These are phyloP conservation scores for Drosophila anomalata DNA, from an alignment of 2,888 invertebrate genomes.

Conservation along the genomic window DNA sequence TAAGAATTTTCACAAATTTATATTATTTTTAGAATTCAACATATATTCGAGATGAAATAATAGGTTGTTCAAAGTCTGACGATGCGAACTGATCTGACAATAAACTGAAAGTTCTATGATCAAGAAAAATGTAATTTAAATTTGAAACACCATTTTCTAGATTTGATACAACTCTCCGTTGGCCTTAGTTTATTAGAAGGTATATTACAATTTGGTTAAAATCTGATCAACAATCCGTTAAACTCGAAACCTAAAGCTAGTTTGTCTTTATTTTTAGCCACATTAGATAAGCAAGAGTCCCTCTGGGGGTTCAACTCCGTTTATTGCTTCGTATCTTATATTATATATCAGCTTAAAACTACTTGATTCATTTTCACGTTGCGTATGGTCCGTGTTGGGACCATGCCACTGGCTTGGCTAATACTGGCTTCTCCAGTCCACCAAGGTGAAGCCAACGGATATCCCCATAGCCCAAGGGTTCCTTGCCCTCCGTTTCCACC, in stretches of 20 bases:
- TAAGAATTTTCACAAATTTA: neutral
- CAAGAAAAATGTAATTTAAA: neutral
- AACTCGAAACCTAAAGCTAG: conserved; percentile 28
- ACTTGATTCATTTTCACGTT: conserved; percentile 48
- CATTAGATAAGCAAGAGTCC: conserved; percentile 28
- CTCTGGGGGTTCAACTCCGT: conserved; percentile 8
- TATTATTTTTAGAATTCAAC: too few species aligned
- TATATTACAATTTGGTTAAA: conserved; percentile 45
- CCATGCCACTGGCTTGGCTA: conserved; percentile 49
- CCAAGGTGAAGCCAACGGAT: conserved; percentile 4
- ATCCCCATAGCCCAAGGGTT: conserved; percentile 14
- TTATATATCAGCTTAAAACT: conserved; percentile 53
- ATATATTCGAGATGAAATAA: too few species aligned
- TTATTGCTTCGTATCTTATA: conserved; percentile 49
- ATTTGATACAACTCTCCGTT: conserved; percentile 27
- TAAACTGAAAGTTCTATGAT: neutral
- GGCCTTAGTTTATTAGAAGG: conserved; percentile 37
- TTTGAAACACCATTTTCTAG: neutral
- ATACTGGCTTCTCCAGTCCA: conserved; percentile 58
- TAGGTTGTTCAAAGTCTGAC: too few species aligned
- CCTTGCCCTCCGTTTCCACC: neutral
- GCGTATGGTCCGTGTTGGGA: conserved; percentile 23
- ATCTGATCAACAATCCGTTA: conserved; percentile 37
- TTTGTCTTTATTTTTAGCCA: conserved; percentile 27
- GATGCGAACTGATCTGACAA: neutral